Percentiles rank a stretch among this genome's conserved stretches.
phyloP scores from a whole-genome alignment of 2,113 vertebrate species.

The Callospermophilus lateralis region DNA sequence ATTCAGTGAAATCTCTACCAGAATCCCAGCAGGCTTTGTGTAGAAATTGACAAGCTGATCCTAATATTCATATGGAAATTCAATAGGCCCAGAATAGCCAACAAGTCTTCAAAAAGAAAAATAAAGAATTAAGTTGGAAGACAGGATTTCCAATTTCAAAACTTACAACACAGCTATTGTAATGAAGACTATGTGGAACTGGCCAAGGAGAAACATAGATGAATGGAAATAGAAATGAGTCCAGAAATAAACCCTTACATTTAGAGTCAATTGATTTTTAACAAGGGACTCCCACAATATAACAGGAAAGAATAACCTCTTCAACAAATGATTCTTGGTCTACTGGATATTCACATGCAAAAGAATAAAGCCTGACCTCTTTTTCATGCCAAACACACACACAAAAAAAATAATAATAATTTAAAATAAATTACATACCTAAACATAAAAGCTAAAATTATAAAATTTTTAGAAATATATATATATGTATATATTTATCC shows the following conservation, averaged over 20 bases:
- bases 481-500: background rate
- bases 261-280: background rate
- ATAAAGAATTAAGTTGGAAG: background rate
- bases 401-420: background rate
- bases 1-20: background rate
- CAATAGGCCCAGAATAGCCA: background rate
- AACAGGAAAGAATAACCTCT: background rate
- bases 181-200: background rate
- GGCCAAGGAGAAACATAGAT: conserved; percentile 7
- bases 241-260: conserved; percentile 25
- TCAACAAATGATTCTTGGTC: background rate
- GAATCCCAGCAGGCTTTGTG: background rate
- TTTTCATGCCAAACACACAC: conserved; percentile 4
- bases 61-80: conserved; percentile 9
- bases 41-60: background rate
- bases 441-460: background rate
- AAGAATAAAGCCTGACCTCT: background rate
- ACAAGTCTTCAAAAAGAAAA: background rate
- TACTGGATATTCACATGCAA: background rate
- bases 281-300: background rate
- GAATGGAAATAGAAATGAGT: background rate
- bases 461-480: background rate
- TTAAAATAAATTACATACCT: background rate
- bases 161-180: background rate
- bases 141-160: background rate